phyloP scores from a whole-genome alignment of 64 coral and sea anemone species.

The Montipora efflorescens region DNA sequence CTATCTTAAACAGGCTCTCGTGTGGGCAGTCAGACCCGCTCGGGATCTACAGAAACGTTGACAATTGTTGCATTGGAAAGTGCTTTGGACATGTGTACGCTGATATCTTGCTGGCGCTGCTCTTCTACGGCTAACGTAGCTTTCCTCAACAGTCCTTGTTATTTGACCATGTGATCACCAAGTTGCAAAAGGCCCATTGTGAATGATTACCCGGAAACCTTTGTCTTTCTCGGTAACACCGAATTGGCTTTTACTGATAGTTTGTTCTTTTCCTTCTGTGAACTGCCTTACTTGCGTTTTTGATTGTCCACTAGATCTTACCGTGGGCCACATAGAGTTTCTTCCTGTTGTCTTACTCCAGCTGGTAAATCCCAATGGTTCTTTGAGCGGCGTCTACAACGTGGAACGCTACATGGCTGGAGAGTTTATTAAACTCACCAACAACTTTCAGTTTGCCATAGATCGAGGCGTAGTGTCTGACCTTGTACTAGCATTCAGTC shows the following conservation, averaged over 20 bases:
- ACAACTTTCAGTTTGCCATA: conserved; percentile 74
- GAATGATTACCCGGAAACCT: no score
- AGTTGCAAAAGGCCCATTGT: no score
- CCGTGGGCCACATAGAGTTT: conserved; percentile 86
- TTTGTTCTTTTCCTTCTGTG: background rate
- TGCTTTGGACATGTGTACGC: no score
- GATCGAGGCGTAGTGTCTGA: conserved; percentile 44
- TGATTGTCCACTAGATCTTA: conserved; percentile 57
- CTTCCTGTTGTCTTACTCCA: conserved; percentile 90
- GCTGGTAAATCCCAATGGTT: conserved; percentile 34
- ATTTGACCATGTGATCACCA: no score
- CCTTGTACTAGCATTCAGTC: conserved; percentile 88
- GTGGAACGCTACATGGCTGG: conserved; percentile 97
- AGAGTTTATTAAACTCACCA: conserved; percentile 94
- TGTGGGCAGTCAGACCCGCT: no score
- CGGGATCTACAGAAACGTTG: no score
- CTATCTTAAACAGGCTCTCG: no score
- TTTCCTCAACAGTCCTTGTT: no score
- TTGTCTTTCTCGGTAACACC: no score
- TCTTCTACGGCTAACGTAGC: no score
- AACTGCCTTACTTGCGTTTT: background rate
- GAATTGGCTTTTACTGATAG: background rate
- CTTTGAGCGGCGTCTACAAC: conserved; percentile 73
- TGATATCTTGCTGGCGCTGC: no score
- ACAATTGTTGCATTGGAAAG: no score